These are phyloP conservation scores for Glaucomys volans DNA, from an alignment of 2,113 vertebrate genomes.

Conservation along the genomic window DNA sequence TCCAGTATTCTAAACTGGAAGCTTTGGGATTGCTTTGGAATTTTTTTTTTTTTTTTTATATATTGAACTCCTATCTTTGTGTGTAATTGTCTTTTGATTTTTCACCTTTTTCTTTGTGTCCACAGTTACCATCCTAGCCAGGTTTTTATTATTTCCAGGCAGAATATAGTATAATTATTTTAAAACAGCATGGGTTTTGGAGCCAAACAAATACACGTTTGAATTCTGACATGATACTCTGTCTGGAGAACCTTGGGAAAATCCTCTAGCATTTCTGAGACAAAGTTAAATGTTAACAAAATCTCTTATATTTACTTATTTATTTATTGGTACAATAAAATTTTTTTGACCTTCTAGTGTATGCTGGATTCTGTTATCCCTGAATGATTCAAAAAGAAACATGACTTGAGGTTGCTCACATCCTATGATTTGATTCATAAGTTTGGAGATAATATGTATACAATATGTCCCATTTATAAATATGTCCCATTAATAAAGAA, in stretches of 20 bases:
- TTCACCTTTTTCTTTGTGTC: background rate
- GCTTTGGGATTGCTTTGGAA: background rate
- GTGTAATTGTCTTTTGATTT: background rate
- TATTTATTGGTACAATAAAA: background rate
- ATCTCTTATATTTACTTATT: background rate
- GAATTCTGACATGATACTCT: background rate
- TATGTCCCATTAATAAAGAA: too few species aligned
- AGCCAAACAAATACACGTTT: background rate
- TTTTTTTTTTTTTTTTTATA: constrained; percentile 5
- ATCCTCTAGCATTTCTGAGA: constrained; percentile 2
- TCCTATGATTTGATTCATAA: background rate
- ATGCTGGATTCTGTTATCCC: background rate
- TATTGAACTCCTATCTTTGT: background rate
- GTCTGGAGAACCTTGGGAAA: background rate
- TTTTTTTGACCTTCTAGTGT: background rate
- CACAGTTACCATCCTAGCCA: background rate
- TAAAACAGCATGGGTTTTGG: background rate
- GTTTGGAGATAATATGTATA: background rate
- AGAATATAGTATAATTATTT: background rate
- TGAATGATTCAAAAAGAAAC: background rate
- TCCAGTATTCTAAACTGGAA: background rate
- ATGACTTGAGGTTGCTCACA: background rate
- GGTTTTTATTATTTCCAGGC: background rate
- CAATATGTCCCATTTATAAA: background rate
- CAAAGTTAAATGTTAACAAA: background rate